Percentiles rank a stretch among this genome's conserved stretches.
Evolutionary conservation across 2,888 invertebrate species (phyloP).

Genomic region (Sinohyriopsis cumingii): DNA sequence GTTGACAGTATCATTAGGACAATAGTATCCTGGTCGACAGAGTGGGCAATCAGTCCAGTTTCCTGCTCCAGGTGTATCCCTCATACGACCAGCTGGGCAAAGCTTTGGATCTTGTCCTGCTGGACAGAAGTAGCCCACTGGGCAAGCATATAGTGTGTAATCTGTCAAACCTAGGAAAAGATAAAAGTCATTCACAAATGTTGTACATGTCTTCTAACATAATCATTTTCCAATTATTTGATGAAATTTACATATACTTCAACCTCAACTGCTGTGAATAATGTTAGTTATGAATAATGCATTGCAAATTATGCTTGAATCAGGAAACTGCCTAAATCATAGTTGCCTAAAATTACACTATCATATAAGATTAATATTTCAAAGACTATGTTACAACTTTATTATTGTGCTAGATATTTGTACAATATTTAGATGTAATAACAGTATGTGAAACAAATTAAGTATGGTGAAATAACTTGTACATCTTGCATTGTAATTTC

Average conservation of each 20-base stretch:
- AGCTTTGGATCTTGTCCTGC: constrained; percentile 59
- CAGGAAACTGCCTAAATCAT: too few species aligned
- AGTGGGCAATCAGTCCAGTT: constrained; percentile 52
- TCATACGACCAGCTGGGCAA: constrained; percentile 67
- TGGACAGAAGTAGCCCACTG: constrained; percentile 66
- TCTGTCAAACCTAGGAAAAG: constrained; percentile 59
- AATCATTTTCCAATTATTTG: neutral
- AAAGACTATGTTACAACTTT: too few species aligned
- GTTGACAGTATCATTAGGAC: constrained; percentile 63
- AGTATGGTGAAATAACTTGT: too few species aligned
- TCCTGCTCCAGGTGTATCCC: constrained; percentile 58
- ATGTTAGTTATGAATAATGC: too few species aligned
- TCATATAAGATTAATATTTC: too few species aligned
- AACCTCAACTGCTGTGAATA: too few species aligned
- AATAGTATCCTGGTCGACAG: constrained; percentile 63
- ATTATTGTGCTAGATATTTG: too few species aligned
- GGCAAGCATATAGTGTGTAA: constrained; percentile 60
- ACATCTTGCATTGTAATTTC: too few species aligned
- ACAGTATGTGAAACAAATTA: too few species aligned
- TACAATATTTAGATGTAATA: too few species aligned
- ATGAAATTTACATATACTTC: neutral
- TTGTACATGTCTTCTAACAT: neutral
- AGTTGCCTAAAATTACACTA: too few species aligned
- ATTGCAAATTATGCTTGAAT: too few species aligned
- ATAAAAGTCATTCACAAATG: constrained; percentile 1